Evolutionary conservation across 2,888 invertebrate species (phyloP).

Genomic region (Acanthopleura granulata): DNA sequence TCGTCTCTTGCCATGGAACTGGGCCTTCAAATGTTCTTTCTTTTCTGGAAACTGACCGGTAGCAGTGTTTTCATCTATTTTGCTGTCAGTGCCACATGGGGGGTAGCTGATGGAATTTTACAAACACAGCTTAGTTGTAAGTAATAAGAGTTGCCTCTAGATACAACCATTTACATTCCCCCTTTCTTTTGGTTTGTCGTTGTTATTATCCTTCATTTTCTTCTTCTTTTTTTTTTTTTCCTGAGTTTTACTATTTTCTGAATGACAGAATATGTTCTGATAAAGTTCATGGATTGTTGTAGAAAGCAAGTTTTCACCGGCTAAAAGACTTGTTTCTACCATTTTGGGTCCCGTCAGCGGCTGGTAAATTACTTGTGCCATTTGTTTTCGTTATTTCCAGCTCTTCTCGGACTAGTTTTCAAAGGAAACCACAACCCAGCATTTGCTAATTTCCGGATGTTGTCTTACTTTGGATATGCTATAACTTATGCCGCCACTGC

Average conservation of each 20-base stretch:
- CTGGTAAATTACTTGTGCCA: too few species aligned
- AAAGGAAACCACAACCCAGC: conserved; percentile 2
- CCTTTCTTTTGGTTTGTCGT: too few species aligned
- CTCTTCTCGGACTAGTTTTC: conserved; percentile 3
- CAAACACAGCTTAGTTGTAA: conserved; percentile 10
- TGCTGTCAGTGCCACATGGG: neutral
- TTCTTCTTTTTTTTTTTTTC: too few species aligned
- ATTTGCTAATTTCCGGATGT: conserved; percentile 8
- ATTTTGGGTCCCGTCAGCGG: too few species aligned
- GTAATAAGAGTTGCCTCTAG: neutral
- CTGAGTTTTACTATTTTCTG: too few species aligned
- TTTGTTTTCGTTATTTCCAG: neutral
- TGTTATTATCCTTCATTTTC: too few species aligned
- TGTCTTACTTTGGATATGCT: conserved; percentile 9
- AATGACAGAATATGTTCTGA: too few species aligned
- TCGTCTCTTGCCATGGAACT: neutral
- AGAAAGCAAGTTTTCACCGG: too few species aligned
- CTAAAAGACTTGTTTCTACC: too few species aligned
- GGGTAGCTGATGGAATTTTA: neutral
- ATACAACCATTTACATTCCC: too few species aligned
- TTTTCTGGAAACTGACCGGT: neutral
- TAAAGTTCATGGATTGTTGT: too few species aligned
- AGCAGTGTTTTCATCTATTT: neutral
- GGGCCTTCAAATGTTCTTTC: neutral
- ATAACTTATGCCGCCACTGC: neutral